phyloP scores from a whole-genome alignment of 1,140 invertebrate species.

The Brachionus asplanchnoidis region DNA sequence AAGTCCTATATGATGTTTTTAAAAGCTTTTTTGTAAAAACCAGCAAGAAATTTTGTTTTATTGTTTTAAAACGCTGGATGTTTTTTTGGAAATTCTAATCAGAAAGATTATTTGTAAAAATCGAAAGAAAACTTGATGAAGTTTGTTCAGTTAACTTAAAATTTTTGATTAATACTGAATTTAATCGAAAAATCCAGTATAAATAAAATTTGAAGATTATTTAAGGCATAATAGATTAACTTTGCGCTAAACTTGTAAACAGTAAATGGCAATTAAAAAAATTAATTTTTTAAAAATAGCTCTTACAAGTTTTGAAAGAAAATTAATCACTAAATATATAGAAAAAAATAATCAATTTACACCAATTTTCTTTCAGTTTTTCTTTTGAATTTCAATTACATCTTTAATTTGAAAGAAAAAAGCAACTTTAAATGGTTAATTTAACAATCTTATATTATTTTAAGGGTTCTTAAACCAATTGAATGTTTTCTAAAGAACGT shows the following conservation, averaged over 20 bases:
- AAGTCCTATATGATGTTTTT: too few species aligned
- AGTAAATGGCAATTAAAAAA: not conserved
- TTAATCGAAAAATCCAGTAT: not conserved
- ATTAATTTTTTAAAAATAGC: not conserved
- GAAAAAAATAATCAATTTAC: not conserved
- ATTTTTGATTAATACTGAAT: not conserved
- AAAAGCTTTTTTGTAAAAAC: too few species aligned
- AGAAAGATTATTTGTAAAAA: too few species aligned
- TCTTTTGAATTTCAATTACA: too few species aligned
- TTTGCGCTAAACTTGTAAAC: not conserved
- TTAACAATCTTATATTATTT: not conserved
- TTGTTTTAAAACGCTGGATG: too few species aligned
- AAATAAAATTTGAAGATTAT: not conserved
- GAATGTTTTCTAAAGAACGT: too few species aligned
- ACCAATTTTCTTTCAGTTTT: too few species aligned
- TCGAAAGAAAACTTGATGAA: not conserved
- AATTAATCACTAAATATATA: not conserved
- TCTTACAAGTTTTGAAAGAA: not conserved
- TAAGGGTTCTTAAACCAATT: too few species aligned
- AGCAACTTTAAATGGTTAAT: not conserved
- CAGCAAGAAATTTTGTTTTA: too few species aligned
- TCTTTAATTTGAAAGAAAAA: not conserved
- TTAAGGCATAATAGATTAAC: not conserved
- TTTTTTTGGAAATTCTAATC: too few species aligned
- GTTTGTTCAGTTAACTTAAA: not conserved